phyloP scores from a whole-genome alignment of 2,113 vertebrate species.

The Prionailurus viverrinus region DNA sequence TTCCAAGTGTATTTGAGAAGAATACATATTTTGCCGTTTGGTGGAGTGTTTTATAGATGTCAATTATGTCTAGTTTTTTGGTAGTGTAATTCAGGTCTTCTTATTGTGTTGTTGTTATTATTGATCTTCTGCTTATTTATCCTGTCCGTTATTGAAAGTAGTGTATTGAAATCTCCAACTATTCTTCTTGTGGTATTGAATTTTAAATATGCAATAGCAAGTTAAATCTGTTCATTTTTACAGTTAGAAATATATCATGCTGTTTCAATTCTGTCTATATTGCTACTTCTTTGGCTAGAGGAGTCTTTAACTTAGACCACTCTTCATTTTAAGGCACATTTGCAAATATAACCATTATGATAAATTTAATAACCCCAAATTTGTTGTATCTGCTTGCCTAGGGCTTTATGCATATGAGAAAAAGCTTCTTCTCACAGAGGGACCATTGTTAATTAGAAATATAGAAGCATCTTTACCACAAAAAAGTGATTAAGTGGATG shows the following conservation, averaged over 20 bases:
- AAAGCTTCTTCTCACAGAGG: constrained; percentile 66
- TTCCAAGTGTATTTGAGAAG: background rate
- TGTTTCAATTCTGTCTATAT: background rate
- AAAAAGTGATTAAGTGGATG: constrained; percentile 67
- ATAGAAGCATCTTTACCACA: constrained; percentile 76
- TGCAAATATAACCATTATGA: background rate
- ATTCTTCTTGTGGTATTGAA: background rate
- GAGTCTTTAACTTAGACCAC: background rate
- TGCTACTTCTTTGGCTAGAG: constrained; percentile 17
- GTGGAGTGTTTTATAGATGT: background rate
- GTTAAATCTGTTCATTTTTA: background rate
- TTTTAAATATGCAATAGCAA: background rate
- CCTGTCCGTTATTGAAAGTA: background rate
- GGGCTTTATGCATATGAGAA: constrained; percentile 48
- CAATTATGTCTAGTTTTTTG: background rate
- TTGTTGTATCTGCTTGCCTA: constrained; percentile 62
- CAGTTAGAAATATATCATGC: background rate
- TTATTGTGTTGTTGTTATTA: background rate
- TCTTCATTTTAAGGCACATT: background rate
- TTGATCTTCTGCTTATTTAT: background rate
- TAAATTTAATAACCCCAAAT: constrained; percentile 30
- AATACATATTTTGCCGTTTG: background rate
- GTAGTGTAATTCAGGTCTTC: background rate
- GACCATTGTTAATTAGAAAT: constrained; percentile 79
- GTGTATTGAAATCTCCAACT: background rate